Evolutionary conservation across 2,797 vertebrate genomes (phyloP).

Genomic region (Euphonia xanthogaster): DNA sequence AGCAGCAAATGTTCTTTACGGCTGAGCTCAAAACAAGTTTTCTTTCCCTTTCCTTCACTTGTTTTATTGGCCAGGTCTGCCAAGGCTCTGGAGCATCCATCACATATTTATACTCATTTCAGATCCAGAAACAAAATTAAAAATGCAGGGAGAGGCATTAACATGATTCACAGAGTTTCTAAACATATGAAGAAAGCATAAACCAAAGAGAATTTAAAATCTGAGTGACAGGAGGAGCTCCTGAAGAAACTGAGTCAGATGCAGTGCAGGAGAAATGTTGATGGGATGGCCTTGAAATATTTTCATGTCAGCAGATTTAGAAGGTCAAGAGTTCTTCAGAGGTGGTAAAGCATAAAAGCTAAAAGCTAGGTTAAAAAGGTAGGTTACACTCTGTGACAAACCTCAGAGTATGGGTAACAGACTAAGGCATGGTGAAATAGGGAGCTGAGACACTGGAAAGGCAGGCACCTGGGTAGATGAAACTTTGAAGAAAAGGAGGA

Average conservation of each 20-base stretch:
- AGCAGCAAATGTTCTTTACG: background rate
- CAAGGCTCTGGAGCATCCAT: background rate
- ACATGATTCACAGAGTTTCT: background rate
- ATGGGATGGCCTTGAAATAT: background rate
- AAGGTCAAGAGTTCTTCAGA: background rate
- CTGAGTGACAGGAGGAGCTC: background rate
- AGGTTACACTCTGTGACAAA: background rate
- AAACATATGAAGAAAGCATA: background rate
- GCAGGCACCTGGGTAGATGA: background rate
- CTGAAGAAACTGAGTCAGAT: background rate
- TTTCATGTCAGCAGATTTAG: background rate
- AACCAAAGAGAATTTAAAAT: background rate
- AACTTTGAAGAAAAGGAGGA: background rate
- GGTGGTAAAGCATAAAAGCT: background rate
- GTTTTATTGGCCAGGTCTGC: background rate
- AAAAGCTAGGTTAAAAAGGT: background rate
- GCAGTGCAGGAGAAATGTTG: rapidly evolving
- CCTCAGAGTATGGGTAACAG: background rate
- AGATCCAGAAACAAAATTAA: background rate
- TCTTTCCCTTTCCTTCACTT: background rate
- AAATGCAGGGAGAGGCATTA: background rate
- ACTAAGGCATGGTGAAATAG: background rate
- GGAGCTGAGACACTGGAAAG: background rate
- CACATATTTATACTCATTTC: background rate
- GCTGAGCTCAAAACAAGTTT: background rate